Evolutionary conservation across 37 sponge, comb jelly and placozoan species (phyloP), one percentile per base, ranked within the genome.

Genomic region (Tethya wilhelma): DNA sequence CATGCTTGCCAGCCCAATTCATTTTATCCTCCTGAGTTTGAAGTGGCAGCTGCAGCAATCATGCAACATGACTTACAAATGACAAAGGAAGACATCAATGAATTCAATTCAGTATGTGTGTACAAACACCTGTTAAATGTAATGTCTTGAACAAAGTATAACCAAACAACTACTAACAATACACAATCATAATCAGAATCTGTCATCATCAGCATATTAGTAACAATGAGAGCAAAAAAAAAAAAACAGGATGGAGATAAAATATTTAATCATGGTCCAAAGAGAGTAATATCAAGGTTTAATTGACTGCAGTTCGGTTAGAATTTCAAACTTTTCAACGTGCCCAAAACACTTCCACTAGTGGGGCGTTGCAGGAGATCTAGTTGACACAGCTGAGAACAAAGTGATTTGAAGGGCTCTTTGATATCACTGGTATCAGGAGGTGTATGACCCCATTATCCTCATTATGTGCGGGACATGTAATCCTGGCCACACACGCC

Each of bases 1-100:
- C 71, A 70, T 53, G 70, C 71, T 2, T 70, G 44, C 55, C 49
- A 30, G 2, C 40, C 81, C 56, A 38, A 34, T 37, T 38, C 60
- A 6, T 53, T 80, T n/a, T 80, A 68, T 53, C 69, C 81, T 26
- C 41, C n/a, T 38, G 81, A 80, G 40, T 80, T 80, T 80, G 58
- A 25, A 22, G 57, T 14, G 14, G 71, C 71, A 28, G 71, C 81
- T 22, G 38, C 31, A 33, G 78, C 78, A 22, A 49, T 69, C 34
- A 9, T 80, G 9, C 44, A 41, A 22, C 26, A 42, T 4, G 64
- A 58, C 6, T 40, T 76, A 33, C 62, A 56, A 36, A 4, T 74
- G 34, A 29, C 31, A 1, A 20, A 56, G 22, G 38, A 20, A 32
- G 75, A 74, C 37, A 74, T 76, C 3, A 76, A 42, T 22, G 26